A percentile compares a stretch with the other conserved stretches of the same genome.
phyloP scores from a whole-genome alignment of 2,113 vertebrate genomes.

The Crotalus helleri region DNA sequence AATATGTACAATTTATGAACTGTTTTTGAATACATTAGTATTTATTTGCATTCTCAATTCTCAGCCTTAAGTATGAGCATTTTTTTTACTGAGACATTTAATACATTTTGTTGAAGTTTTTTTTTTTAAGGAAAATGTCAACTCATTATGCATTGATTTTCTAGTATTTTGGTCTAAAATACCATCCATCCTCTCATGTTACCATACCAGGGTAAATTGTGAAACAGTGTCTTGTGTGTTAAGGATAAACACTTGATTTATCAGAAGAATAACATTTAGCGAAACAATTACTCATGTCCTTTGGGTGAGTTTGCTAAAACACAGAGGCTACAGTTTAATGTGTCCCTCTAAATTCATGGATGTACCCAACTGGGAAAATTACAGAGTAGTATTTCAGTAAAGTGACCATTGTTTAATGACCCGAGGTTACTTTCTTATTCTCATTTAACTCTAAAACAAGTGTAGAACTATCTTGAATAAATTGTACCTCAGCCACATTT shows the following conservation, averaged over 20 bases:
- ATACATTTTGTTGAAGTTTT: conserved; percentile 39
- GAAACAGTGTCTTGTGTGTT: conserved; percentile 35
- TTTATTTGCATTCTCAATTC: not conserved
- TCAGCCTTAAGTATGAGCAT: conserved; percentile 40
- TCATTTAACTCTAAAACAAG: not conserved
- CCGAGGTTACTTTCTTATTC: not conserved
- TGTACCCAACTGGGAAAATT: conserved; percentile 5
- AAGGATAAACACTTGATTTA: conserved; percentile 18
- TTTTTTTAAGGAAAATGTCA: conserved; percentile 56
- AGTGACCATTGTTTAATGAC: not conserved
- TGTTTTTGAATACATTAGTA: not conserved
- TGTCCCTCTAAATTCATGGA: not conserved
- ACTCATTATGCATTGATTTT: conserved; percentile 60
- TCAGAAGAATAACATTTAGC: not conserved
- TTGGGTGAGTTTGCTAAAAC: not conserved
- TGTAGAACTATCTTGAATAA: not conserved
- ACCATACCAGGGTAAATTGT: conserved; percentile 51
- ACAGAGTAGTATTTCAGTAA: not conserved
- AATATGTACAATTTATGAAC: not conserved
- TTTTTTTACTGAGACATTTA: conserved; percentile 50
- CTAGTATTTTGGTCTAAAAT: conserved; percentile 64
- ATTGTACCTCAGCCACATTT: not conserved
- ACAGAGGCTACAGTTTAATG: not conserved
- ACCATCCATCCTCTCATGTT: conserved; percentile 63
- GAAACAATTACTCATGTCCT: conserved; percentile 12